Base-by-base conservation (phyloP, 1,140 invertebrate genomes). In the Drosophila pseudoananassae region DNA sequence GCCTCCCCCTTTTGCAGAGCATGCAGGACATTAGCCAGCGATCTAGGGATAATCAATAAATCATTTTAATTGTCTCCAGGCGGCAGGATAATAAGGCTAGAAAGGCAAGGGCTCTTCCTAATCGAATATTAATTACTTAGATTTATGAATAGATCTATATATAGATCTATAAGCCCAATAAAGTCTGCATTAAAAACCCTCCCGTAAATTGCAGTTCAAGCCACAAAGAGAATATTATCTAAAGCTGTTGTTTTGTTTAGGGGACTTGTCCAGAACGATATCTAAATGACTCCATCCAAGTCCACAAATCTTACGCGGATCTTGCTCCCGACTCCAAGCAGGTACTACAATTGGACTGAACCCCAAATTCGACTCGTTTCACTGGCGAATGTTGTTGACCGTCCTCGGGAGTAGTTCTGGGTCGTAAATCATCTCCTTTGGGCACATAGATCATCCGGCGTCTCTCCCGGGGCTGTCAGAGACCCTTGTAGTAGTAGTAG, bases 41-140 rank as follows among this genome's bases (percentile, higher is more conserved):
- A 10, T 29, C 47, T 15, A 73, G 61, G 46, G 61, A 56, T 74
- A 78, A 76, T 76, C 83, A 50, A 88, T 87, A 87, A 87, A 87
- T 87, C 82, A 87, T 78, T 25, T 65, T 82, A 85, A 87, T 87
- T 85, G 82, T 45, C 58, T 52, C 52, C 47, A 56, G 40, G 38
- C 20, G 49, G 57, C 15, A 14, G 23, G 25, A 27, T 27, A 7
- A 27, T 27, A 7, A 6, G 5, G 25, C 25, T 27, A 7, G 6
- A 27, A 27, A 7, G 25, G 25, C 25, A 5, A 27, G 25, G 25
- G 6, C 25, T 27, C 6, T 27, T 7, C 25, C 6, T 27, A 27
- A 27, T 27, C 6, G 25, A 27, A 27, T 7, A 27, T 27, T 27
- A 27, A 27, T 27, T 27, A 27, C 6, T 6, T 27, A 27, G 5